Evolutionary conservation across 2,113 vertebrate species (phyloP).

Genomic region (Empidonax alnorum): DNA sequence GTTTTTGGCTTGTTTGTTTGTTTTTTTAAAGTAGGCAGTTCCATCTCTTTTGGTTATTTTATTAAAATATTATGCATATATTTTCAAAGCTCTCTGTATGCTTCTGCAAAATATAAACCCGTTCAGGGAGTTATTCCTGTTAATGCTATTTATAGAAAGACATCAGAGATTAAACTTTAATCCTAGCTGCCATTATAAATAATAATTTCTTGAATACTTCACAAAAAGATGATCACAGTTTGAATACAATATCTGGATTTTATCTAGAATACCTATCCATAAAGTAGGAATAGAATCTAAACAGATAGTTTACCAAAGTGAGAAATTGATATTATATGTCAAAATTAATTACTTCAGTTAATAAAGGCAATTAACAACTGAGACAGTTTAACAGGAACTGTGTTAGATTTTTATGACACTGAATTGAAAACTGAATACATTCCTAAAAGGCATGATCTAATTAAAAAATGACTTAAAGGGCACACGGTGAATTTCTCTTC

Average conservation of each 20-base stretch:
- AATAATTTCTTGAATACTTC: not conserved
- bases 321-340: not conserved
- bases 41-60: not conserved
- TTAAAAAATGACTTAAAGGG: not conserved
- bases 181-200: not conserved
- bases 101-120: not conserved
- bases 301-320: not conserved
- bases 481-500: not conserved
- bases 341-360: not conserved
- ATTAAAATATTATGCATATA: not conserved
- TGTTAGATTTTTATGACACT: not conserved
- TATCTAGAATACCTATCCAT: not conserved
- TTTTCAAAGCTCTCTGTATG: not conserved
- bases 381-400: not conserved
- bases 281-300: not conserved
- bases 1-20: not conserved
- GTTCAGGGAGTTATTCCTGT: not conserved
- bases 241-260: not conserved
- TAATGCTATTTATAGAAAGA: not conserved
- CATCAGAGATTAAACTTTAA: not conserved
- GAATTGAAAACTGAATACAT: not conserved
- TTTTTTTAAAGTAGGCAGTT: not conserved
- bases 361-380: not conserved
- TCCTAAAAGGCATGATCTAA: not conserved
- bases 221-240: not conserved